Base-by-base conservation (phyloP, 2,888 invertebrate genomes). In the Caenorhabditis zanzibari region DNA sequence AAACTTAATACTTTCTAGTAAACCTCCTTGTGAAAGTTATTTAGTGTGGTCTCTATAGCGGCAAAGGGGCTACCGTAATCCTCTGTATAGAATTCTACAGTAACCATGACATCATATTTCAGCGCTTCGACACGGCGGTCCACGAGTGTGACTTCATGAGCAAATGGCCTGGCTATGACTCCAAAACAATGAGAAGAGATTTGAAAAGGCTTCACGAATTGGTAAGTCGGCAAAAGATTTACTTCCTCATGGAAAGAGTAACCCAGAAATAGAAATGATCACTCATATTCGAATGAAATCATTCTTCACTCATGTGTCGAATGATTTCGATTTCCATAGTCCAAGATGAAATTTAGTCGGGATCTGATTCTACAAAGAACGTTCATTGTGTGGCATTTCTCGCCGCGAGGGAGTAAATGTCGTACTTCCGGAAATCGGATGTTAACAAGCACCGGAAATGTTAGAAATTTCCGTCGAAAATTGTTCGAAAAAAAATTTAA, bases 131-230 rank as follows among this genome's bases (percentile, higher is more conserved):
- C 47, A 52, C 49, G 14, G 71, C 84, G 16, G 19, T 84, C 19
- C 22, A 52, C 44, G 84, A 84, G 59, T 84, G 84, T 32, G 84
- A 84, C 47, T 84, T 84, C 56, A 75, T 84, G 80, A 58, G 59
- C 22, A 84, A 81, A 68, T 84, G 84, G 84, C 84, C 83, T 7
- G 63, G n/a, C 24, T 75, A 64, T 58, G 56, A 35, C 10, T 19
- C 54, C 12, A 28, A 28, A 19, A 41, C 28, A 28, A 79, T 83
- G 74, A 26, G 75, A 28, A 26, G 3, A 22, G 79, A 79, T n/a
- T 32, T 83, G 47, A 69, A 69, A 56, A 38, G 35, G 14, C 44
- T 83, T 24, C 58, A 71, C 24, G 71, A 83, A 35, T 58, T 83
- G 83, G 83, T 79, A 32, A 66, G 75, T 28, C 54, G 16, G 32